Conservation (phyloP, 2,888 invertebrate species). For the Rhamnusium bicolor region DNA sequence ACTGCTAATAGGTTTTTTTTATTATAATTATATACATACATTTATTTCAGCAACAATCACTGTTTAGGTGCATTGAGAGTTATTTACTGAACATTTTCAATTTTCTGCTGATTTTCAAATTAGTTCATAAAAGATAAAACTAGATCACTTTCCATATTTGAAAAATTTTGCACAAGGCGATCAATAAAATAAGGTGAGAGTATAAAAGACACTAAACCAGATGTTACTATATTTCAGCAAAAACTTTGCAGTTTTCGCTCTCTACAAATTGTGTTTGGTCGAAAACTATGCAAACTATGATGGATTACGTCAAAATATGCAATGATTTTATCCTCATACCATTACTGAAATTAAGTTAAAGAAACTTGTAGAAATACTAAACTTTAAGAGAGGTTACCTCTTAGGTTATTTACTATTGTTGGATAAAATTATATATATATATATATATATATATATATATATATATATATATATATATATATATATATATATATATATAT, state of each 20-base stretch:
- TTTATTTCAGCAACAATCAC: no score
- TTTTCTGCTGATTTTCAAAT: no score
- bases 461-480: no score
- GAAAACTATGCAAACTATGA: constrained; percentile 18
- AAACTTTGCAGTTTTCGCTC: background rate
- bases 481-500: no score
- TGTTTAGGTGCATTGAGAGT: no score
- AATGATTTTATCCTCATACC: background rate
- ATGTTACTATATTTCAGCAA: background rate
- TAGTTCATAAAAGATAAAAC: no score
- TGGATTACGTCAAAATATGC: background rate
- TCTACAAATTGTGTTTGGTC: background rate
- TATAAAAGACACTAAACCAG: background rate
- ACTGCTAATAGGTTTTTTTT: no score
- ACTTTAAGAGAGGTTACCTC: background rate
- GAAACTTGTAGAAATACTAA: background rate
- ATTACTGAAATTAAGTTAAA: background rate
- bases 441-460: no score
- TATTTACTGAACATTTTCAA: no score
- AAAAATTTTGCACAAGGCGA: background rate
- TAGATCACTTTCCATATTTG: background rate
- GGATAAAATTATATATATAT: no score
- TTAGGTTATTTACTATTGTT: no score
- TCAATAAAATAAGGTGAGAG: constrained; percentile 1
- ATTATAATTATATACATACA: no score